Percentiles rank a stretch among this genome's conserved stretches.
phyloP scores from a whole-genome alignment of 2,113 vertebrate genomes.

The Alces alces region DNA sequence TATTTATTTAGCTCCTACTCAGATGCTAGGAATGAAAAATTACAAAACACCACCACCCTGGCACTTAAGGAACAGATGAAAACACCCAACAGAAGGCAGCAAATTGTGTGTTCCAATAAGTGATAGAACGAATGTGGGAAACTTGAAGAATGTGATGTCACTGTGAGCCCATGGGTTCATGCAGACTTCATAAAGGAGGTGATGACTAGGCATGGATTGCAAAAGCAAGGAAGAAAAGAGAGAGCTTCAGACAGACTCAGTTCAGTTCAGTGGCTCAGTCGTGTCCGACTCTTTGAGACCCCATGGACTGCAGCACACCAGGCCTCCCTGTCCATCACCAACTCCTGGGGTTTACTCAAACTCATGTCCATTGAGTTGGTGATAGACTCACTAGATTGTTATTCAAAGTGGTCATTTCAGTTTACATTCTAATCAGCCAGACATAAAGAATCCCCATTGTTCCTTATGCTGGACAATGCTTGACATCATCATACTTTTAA shows the following conservation, averaged over 20 bases:
- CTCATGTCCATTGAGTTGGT: not conserved
- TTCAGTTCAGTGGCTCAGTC: not conserved
- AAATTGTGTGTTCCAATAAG: rapidly evolving
- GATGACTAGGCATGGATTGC: not conserved
- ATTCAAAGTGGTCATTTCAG: not conserved
- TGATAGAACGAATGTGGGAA: rapidly evolving
- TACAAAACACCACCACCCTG: not conserved
- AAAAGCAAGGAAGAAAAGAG: not conserved
- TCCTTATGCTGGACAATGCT: rapidly evolving
- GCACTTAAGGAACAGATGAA: not conserved
- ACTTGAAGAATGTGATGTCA: rapidly evolving
- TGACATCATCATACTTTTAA: not conserved
- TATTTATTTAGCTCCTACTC: not conserved
- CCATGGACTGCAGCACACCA: not conserved
- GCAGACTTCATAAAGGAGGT: not conserved
- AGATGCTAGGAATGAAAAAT: not conserved
- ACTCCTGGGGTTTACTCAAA: not conserved
- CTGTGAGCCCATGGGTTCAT: not conserved
- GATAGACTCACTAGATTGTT: not conserved
- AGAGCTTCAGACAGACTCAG: not conserved
- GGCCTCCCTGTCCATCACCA: not conserved
- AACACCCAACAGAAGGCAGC: rapidly evolving
- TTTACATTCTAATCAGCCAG: too few relatives aligned
- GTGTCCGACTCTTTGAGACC: rapidly evolving
- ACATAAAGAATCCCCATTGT: not conserved